Percentiles rank a stretch among this genome's conserved stretches.
These are phyloP conservation scores for Zophobas morio DNA, from an alignment of 1,140 invertebrate genomes.

Conservation along the genomic window DNA sequence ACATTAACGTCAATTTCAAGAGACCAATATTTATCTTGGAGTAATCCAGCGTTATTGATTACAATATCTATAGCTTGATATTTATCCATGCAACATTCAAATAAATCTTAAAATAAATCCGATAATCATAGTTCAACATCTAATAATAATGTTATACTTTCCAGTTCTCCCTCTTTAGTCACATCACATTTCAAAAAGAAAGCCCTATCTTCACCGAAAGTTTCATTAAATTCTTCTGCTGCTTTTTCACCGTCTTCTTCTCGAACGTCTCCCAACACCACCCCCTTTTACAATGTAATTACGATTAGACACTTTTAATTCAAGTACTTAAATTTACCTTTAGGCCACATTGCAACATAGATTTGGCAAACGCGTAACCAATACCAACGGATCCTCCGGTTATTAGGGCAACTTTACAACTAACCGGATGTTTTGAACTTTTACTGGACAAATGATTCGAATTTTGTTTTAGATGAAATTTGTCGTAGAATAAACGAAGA, in stretches of 20 bases:
- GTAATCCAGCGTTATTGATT: conserved; percentile 69
- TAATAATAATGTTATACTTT: conserved; percentile 54
- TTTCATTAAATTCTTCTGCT: conserved; percentile 43
- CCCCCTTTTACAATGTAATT: conserved; percentile 31
- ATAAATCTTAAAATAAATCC: conserved; percentile 58
- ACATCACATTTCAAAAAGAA: conserved; percentile 54
- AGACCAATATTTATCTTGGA: conserved; percentile 68
- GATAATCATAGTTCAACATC: background rate
- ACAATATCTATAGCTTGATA: conserved; percentile 68
- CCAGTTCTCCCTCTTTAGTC: conserved; percentile 64
- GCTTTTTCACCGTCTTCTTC: conserved; percentile 49
- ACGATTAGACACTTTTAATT: conserved; percentile 8
- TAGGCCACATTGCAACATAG: conserved; percentile 78
- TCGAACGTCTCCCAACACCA: conserved; percentile 53
- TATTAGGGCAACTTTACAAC: conserved; percentile 79
- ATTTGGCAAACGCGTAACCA: conserved; percentile 77
- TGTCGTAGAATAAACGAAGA: too few relatives aligned
- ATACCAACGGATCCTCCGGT: conserved; percentile 81
- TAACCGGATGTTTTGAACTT: conserved; percentile 69
- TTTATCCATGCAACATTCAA: conserved; percentile 60
- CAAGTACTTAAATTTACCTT: conserved; percentile 72
- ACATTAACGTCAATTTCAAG: conserved; percentile 68
- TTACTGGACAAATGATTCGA: background rate
- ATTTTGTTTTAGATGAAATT: too few relatives aligned
- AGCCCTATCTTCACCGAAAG: conserved; percentile 49